A percentile compares a stretch with the other conserved stretches of the same genome.
Evolutionary conservation across 2,888 invertebrate species (phyloP).

Genomic region (Cantharis rustica): DNA sequence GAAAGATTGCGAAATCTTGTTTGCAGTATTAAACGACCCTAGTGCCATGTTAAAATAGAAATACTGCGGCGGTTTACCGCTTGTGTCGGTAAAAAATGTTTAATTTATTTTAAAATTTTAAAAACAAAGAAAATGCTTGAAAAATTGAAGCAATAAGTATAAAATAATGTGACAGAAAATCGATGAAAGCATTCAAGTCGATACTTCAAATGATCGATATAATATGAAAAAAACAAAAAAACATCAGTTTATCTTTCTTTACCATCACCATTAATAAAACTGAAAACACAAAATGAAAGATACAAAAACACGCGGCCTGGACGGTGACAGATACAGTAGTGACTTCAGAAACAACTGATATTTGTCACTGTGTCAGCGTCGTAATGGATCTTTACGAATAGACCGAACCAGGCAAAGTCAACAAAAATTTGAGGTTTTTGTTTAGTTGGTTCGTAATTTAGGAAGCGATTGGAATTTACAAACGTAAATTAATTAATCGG

Average conservation of each 20-base stretch:
- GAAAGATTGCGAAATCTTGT: not conserved
- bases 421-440: slow-evolving; percentile 14
- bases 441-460: not conserved
- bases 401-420: slow-evolving; percentile 10
- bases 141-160: not conserved
- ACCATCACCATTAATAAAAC: slow-evolving; percentile 31
- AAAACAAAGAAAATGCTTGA: not conserved
- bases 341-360: slow-evolving; percentile 43
- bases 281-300: slow-evolving; percentile 38
- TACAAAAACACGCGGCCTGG: slow-evolving; percentile 32
- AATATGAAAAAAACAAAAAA: not conserved
- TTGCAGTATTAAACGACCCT: not conserved
- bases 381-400: slow-evolving; percentile 38
- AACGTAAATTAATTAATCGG: not conserved
- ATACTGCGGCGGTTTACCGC: not conserved
- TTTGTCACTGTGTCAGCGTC: slow-evolving; percentile 44
- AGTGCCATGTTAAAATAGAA: not conserved
- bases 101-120: not conserved
- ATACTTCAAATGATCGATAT: not conserved
- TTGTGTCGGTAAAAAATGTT: not conserved
- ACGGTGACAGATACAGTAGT: slow-evolving; percentile 41
- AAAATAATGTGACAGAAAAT: not conserved
- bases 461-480: slow-evolving; percentile 8
- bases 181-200: not conserved
- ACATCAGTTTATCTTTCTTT: slow-evolving; percentile 4